A percentile compares a stretch with the other conserved stretches of the same genome.
phyloP scores from a whole-genome alignment of 2,888 invertebrate species.

The Agonopterix arenella region DNA sequence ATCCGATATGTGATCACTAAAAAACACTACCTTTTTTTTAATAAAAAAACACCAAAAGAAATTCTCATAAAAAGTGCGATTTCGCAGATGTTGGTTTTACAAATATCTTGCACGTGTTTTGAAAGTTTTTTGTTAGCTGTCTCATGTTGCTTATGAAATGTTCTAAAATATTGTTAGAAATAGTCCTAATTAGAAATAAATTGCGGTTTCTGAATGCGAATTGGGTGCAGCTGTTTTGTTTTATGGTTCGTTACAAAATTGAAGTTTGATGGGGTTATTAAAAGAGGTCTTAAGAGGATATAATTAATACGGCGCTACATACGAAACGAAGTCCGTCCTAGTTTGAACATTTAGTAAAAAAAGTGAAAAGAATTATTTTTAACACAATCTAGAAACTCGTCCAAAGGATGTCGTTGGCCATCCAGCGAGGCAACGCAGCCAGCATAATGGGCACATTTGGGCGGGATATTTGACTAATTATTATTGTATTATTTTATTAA shows the following conservation, averaged over 20 bases:
- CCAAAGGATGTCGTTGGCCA: no score
- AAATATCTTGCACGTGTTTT: constrained; percentile 70
- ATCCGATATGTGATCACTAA: constrained; percentile 61
- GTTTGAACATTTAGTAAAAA: no score
- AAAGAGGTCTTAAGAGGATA: no score
- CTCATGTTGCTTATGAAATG: constrained; percentile 39
- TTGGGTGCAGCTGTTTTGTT: constrained; percentile 31
- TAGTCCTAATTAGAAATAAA: constrained; percentile 47
- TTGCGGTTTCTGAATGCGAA: constrained; percentile 31
- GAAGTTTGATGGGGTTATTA: neutral
- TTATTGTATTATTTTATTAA: no score
- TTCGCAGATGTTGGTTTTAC: constrained; percentile 75
- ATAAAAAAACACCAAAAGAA: constrained; percentile 46
- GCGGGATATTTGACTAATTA: no score
- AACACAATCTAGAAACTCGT: no score
- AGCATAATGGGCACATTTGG: no score
- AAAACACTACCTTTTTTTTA: constrained; percentile 59
- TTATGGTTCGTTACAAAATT: constrained; percentile 11
- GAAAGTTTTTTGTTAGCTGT: constrained; percentile 33
- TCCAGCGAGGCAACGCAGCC: no score
- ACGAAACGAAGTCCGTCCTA: no score
- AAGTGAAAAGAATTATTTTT: no score
- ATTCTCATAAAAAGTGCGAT: constrained; percentile 58
- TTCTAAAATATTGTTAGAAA: constrained; percentile 36
- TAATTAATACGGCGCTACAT: no score